Percentiles rank a stretch among this genome's conserved stretches.
These are phyloP conservation scores for Dromaius novaehollandiae DNA, from an alignment of 2,113 vertebrate species.

Conservation along the genomic window DNA sequence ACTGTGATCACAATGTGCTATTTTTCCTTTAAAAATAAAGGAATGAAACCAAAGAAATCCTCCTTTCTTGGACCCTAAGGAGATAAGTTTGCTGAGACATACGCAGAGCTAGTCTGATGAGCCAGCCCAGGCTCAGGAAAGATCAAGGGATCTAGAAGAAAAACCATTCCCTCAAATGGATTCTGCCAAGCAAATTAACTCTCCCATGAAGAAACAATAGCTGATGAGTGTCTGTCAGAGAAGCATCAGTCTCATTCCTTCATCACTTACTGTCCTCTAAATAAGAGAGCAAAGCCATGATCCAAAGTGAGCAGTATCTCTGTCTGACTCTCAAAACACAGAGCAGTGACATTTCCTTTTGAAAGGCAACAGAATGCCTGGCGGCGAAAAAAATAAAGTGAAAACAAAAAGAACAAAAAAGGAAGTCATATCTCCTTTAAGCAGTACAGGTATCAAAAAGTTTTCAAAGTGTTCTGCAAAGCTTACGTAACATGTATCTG, in stretches of 20 bases:
- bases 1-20: background rate
- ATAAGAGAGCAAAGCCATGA: background rate
- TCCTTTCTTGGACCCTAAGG: background rate
- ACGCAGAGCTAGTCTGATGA: background rate
- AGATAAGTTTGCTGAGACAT: background rate
- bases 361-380: too few species aligned
- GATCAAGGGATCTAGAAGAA: background rate
- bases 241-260: background rate
- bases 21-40: background rate
- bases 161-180: accelerated
- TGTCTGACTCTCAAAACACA: background rate
- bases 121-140: background rate
- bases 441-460: too few species aligned
- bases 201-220: background rate
- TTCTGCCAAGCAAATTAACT: background rate
- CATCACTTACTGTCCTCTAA: background rate
- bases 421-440: too few species aligned
- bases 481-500: too few species aligned
- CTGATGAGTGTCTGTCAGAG: background rate
- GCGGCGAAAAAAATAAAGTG: too few species aligned
- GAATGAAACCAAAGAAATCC: background rate
- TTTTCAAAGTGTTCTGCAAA: too few species aligned
- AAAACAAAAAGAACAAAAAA: too few species aligned
- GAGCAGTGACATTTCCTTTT: background rate
- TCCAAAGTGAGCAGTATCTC: background rate